phyloP scores from a whole-genome alignment of 2,113 vertebrate species.

The Calidris pygmaea region DNA sequence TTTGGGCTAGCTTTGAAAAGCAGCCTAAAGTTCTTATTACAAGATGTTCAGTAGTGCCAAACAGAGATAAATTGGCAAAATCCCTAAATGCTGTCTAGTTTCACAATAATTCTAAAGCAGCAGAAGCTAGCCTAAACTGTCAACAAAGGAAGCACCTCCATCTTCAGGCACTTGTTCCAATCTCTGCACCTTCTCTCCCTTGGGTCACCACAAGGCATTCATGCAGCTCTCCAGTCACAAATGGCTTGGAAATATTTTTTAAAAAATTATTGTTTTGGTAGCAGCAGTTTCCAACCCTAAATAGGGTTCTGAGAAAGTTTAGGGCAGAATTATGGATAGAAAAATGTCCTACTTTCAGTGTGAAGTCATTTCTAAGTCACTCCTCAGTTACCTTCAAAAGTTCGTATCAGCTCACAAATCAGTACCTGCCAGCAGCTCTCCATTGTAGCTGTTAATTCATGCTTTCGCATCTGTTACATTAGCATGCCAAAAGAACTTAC shows the following conservation, averaged over 20 bases:
- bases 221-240: background rate
- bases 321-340: background rate
- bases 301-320: background rate
- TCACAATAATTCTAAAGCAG: background rate
- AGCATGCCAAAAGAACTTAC: slow-evolving; percentile 69
- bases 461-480: slow-evolving; percentile 67
- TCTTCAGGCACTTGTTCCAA: background rate
- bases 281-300: background rate
- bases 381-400: slow-evolving; percentile 42
- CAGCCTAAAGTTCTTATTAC: background rate
- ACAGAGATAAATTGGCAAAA: background rate
- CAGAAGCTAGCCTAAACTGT: background rate
- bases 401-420: slow-evolving; percentile 34
- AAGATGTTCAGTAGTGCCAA: background rate
- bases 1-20: background rate
- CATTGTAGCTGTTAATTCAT: slow-evolving; percentile 64
- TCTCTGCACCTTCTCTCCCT: background rate
- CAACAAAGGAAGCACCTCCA: background rate
- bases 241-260: background rate
- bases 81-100: background rate
- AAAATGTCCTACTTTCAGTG: background rate
- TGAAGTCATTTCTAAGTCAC: slow-evolving; percentile 58
- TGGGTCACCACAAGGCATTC: background rate
- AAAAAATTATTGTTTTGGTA: background rate
- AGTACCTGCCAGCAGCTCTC: slow-evolving; percentile 52